phyloP scores from a whole-genome alignment of 53 echinoderm and acorn worm genomes.

The Holothuria leucospilota region DNA sequence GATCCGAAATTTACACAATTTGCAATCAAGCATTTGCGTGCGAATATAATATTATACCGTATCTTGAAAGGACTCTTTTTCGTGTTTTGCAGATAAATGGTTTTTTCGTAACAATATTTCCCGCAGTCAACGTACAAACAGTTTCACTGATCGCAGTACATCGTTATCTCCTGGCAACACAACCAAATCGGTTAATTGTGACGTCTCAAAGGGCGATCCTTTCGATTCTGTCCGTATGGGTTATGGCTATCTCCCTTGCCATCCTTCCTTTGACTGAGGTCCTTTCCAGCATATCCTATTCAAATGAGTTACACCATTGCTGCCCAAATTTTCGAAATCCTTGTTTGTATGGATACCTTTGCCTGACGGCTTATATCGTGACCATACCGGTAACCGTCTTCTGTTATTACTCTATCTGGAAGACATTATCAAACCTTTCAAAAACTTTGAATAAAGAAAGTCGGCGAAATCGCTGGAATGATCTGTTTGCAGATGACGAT shows the following conservation, averaged over 20 bases:
- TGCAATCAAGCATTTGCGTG: no score
- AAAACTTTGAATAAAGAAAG: neutral
- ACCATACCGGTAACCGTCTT: constrained; percentile 54
- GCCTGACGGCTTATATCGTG: constrained; percentile 40
- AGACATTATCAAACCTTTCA: neutral
- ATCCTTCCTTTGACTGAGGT: neutral
- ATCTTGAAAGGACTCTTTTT: neutral
- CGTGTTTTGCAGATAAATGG: constrained; percentile 4
- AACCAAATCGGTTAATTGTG: neutral
- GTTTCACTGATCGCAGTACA: constrained; percentile 10
- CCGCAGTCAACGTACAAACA: constrained; percentile 19
- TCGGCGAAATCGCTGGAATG: neutral
- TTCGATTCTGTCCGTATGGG: neutral
- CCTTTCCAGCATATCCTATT: constrained; percentile 36
- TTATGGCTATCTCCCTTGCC: neutral
- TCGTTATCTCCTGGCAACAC: neutral
- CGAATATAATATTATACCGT: no score
- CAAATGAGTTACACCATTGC: constrained; percentile 44
- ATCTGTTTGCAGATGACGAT: neutral
- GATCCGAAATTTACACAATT: no score
- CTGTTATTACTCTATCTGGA: constrained; percentile 38
- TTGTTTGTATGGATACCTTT: constrained; percentile 42
- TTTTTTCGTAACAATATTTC: constrained; percentile 12
- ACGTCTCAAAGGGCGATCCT: neutral
- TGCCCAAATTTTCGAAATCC: constrained; percentile 42